phyloP scores from a whole-genome alignment of 2,113 vertebrate genomes.

The Myotis lucifugus region DNA sequence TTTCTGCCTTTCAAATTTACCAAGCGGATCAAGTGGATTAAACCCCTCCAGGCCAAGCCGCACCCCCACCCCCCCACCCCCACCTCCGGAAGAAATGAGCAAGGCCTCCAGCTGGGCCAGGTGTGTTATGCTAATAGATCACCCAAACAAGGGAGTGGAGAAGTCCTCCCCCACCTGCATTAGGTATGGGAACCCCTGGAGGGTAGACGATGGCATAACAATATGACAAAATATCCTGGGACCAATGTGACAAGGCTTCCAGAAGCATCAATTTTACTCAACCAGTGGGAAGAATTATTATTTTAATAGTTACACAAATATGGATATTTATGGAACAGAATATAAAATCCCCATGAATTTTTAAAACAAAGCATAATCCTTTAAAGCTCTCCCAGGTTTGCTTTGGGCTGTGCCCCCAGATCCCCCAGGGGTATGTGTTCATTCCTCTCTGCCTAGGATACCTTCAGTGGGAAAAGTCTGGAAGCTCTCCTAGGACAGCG shows the following conservation, averaged over 20 bases:
- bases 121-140: background rate
- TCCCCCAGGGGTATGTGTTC: constrained; percentile 38
- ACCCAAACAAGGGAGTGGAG: background rate
- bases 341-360: constrained; percentile 72
- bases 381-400: constrained; percentile 62
- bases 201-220: background rate
- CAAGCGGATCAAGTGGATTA: background rate
- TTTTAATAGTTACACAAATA: constrained; percentile 69
- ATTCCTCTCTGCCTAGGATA: background rate
- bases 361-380: constrained; percentile 65
- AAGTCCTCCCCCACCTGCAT: background rate
- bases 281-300: constrained; percentile 13
- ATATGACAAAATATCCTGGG: constrained; percentile 1
- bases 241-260: background rate
- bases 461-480: constrained; percentile 28
- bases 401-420: constrained; percentile 45
- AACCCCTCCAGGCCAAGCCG: background rate
- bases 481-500: constrained; percentile 14
- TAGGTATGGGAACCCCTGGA: background rate
- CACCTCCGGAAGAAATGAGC: background rate
- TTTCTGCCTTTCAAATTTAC: background rate
- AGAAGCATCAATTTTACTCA: constrained; percentile 37
- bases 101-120: background rate
- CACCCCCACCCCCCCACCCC: too few relatives aligned
- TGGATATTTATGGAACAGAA: constrained; percentile 68